Evolutionary conservation across 2,113 vertebrate genomes (phyloP).

Genomic region (Pholis gunnellus): DNA sequence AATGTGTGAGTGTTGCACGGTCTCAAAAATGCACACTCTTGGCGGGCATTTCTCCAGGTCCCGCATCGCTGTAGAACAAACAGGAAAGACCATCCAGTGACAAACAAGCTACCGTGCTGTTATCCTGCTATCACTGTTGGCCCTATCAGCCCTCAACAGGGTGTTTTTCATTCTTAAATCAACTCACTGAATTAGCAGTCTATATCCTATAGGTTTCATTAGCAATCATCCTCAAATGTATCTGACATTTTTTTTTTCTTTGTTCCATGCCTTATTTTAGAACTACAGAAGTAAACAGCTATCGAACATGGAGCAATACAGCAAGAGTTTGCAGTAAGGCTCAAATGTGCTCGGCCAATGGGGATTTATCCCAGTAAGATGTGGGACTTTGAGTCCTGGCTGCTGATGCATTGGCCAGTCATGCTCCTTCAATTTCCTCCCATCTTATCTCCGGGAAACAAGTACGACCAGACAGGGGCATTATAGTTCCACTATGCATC

Average conservation of each 20-base stretch:
- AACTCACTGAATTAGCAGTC: slow-evolving; percentile 15
- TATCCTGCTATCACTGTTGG: slow-evolving; percentile 45
- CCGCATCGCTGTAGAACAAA: slow-evolving; percentile 73
- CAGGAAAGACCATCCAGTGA: slow-evolving; percentile 75
- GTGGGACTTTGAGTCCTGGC: slow-evolving; percentile 49
- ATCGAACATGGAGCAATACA: slow-evolving; percentile 37
- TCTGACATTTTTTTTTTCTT: not conserved
- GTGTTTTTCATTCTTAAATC: slow-evolving; percentile 59
- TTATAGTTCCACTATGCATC: slow-evolving; percentile 26
- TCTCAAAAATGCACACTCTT: slow-evolving; percentile 43
- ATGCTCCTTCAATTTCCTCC: slow-evolving; percentile 57
- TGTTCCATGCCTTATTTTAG: slow-evolving; percentile 44
- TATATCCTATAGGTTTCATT: not conserved
- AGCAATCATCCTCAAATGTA: slow-evolving; percentile 14
- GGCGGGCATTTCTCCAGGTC: slow-evolving; percentile 69
- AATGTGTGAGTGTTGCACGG: slow-evolving; percentile 55
- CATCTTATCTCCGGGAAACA: slow-evolving; percentile 52
- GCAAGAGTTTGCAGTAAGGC: slow-evolving; percentile 53
- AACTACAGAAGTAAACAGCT: slow-evolving; percentile 34
- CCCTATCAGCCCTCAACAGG: slow-evolving; percentile 17
- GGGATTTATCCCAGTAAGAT: slow-evolving; percentile 68
- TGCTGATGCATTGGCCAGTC: slow-evolving; percentile 57
- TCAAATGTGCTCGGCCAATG: slow-evolving; percentile 58
- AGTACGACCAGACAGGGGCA: slow-evolving; percentile 43
- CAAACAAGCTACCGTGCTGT: slow-evolving; percentile 68